phyloP scores from a whole-genome alignment of 1,140 invertebrate genomes.

The Phocides pigmalion region DNA sequence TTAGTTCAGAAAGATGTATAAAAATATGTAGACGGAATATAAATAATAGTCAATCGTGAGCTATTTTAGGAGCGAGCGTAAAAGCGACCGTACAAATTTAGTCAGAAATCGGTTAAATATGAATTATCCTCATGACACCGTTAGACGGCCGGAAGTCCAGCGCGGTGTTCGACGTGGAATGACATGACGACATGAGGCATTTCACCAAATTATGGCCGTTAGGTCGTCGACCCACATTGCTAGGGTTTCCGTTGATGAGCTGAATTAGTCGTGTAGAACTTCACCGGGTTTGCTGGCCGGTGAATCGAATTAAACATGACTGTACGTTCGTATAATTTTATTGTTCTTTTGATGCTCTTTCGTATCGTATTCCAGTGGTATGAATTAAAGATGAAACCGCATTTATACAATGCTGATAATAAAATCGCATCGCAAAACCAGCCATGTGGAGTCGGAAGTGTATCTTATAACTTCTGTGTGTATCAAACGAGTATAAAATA shows the following conservation, averaged over 20 bases:
- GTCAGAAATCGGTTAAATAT: constrained; percentile 24
- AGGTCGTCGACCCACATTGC: constrained; percentile 57
- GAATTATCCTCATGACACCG: constrained; percentile 36
- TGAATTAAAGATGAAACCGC: not conserved
- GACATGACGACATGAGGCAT: constrained; percentile 48
- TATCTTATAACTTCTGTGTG: not conserved
- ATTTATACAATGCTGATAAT: not conserved
- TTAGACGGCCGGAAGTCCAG: constrained; percentile 51
- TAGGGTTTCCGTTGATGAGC: constrained; percentile 35
- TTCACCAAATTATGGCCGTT: constrained; percentile 45
- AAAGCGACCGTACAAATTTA: not conserved
- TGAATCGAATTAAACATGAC: constrained; percentile 5
- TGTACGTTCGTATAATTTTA: constrained; percentile 7
- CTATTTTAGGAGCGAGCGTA: not conserved
- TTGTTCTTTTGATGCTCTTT: not conserved
- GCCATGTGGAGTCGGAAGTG: not conserved
- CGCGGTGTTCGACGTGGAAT: constrained; percentile 36
- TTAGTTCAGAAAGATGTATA: too few relatives aligned
- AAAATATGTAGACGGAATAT: too few relatives aligned
- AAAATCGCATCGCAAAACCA: not conserved
- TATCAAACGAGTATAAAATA: too few relatives aligned
- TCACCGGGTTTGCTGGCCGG: constrained; percentile 6
- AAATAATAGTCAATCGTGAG: too few relatives aligned
- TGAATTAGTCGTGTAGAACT: constrained; percentile 22
- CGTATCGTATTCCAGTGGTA: not conserved